These are phyloP conservation scores for Oreocharis arfaki DNA, from an alignment of 2,113 vertebrate species.

Conservation along the genomic window DNA sequence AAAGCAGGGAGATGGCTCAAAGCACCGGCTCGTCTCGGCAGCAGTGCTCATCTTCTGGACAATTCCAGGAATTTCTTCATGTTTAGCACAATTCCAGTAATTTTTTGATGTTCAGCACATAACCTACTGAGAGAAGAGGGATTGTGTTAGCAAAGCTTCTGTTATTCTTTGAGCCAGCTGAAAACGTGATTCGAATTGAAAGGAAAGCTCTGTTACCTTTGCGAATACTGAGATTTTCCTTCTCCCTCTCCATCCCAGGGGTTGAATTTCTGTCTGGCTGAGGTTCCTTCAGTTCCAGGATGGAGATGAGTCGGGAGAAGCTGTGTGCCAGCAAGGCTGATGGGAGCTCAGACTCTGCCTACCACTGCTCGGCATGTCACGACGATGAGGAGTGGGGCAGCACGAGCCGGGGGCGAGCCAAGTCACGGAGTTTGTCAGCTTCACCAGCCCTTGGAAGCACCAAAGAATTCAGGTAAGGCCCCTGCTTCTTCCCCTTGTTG, in stretches of 20 bases:
- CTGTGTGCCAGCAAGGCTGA: constrained; percentile 53
- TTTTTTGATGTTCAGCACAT: not conserved
- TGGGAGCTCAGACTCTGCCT: constrained; percentile 64
- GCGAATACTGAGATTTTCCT: not conserved
- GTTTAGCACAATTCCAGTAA: not conserved
- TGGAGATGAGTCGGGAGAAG: constrained; percentile 67
- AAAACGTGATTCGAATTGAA: rapidly evolving
- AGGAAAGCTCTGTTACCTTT: not conserved
- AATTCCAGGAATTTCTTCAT: not conserved
- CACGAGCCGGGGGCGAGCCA: constrained; percentile 72
- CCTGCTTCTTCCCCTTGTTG: not conserved
- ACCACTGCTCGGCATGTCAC: constrained; percentile 78
- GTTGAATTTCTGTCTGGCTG: not conserved
- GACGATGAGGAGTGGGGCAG: constrained; percentile 70
- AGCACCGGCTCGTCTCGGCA: rapidly evolving
- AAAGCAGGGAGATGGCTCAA: not conserved
- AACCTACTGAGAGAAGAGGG: not conserved
- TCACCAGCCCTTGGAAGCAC: constrained; percentile 79
- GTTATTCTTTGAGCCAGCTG: not conserved
- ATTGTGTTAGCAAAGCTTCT: not conserved
- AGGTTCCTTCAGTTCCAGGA: not conserved
- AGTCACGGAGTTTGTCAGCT: constrained; percentile 87
- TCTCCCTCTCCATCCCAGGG: not conserved
- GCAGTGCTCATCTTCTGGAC: rapidly evolving
- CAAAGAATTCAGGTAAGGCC: constrained; percentile 84